Evolutionary conservation across 2,888 invertebrate species (phyloP), one percentile per base, ranked within the genome.

Genomic region (Thysanoteuthis rhombus): DNA sequence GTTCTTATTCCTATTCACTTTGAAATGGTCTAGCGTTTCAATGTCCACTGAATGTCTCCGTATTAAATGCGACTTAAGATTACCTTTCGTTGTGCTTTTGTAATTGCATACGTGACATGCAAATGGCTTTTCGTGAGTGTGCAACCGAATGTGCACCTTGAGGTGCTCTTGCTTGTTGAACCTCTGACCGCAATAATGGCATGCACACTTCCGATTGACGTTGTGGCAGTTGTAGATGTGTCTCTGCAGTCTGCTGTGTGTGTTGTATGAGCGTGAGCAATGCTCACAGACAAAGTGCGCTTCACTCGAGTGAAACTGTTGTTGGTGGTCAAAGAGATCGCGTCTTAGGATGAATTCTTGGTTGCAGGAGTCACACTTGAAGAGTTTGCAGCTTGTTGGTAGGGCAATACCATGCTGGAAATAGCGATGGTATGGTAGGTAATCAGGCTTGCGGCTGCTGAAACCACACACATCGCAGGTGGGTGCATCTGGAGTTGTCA

Each of bases 401-500:
- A 96, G 94, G 0, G 96, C 95, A 36, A 96, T 94, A 4, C 95
- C 95, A 94, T 96, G 96, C 92, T 95, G 94, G 94, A 96, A 96
- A 93, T 96, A 96, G 93, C 95, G 96, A 94, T 96, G 96, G 94
- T 95, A 96, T 94, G 96, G 96, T 92, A 96, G 95, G 94, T 96
- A 96, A 58, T 95, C 95, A 10, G 94, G 94, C 38, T 96, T 96
- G 93, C 96, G 96, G 16, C 96, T 95, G 52, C 94, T 94, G 94
- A 96, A 96, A 45, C 96, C 96, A 95, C 96, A 96, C n/a, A 96
- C 95, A 93, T 96, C 96, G 94, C 96, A 96, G 25, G n/a, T 32
- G 32, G 45, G n/a, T n/a, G 40, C 2, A 16, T 40, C 45, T 10
- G 94, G 93, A 40, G 42, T 32, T 45, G 39, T 45, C 16, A 45